Base-by-base conservation (phyloP, 1,140 invertebrate species). In the Pemphigus obesinymphae region DNA sequence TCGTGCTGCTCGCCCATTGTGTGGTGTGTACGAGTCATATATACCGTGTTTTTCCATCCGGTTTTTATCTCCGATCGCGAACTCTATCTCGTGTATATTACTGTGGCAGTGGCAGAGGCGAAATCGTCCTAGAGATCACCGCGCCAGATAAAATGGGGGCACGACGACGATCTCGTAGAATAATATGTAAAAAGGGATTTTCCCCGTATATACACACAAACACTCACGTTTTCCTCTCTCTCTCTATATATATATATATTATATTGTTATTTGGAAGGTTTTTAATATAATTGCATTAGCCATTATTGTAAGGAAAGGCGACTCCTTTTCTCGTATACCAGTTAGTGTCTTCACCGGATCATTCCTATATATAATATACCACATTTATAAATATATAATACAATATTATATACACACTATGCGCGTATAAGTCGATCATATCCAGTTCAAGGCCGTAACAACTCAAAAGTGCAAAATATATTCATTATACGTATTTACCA, bases 141-240 rank as follows among this genome's bases (percentile, higher is more conserved):
- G 53, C 48, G n/a, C 34, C 75, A 58, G 75, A 78, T 78, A 78
- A 45, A 45, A 37, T 40, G 13, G 0, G 40, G 31, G 17, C 58
- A 68, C 34, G 40, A 70, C 68, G 15, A 78, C 72, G 48, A 53
- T 58, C 75, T 58, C 75, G 53, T 17, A 55, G 37, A 55, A 55
- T 78, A 78, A 55, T 78, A 76, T 78, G 53, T 78, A 78, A 78
- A 58, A 78, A 76, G 73, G 73, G 73, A 76, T 76, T 68, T 58
- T 45, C n/a, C 37, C 34, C 37, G 66, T 43, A 17, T 3, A 29
- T 17, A 15, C 8, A 66, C 29, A 10, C 29, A 7, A 17, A 66
- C 26, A 31, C 61, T 7, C 7, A 34, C 31, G 6, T 17, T n/a
- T n/a, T n/a, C n/a, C n/a, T n/a, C n/a, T n/a, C n/a, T n/a, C 26